Percentiles rank a stretch among this genome's conserved stretches.
These are phyloP conservation scores for Nomada ruficornis DNA, from an alignment of 2,888 invertebrate species.

Conservation along the genomic window DNA sequence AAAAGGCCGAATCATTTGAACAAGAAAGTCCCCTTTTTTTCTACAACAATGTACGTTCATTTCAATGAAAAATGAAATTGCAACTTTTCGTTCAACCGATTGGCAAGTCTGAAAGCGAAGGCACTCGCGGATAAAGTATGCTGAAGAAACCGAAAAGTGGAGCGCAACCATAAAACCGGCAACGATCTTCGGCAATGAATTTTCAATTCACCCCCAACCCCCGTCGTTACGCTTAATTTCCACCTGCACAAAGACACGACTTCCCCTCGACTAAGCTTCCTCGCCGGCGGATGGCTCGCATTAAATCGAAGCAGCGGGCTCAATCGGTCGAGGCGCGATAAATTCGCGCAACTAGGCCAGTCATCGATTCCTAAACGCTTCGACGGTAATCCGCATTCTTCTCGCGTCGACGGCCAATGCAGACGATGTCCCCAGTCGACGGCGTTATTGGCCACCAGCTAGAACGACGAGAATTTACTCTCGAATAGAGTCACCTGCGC, in stretches of 20 bases:
- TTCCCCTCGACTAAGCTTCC: conserved; percentile 3
- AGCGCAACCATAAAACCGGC: not conserved
- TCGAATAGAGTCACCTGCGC: conserved; percentile 70
- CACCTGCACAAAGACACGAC: conserved; percentile 2
- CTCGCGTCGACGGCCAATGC: conserved; percentile 17
- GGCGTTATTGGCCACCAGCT: conserved; percentile 37
- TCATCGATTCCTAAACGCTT: conserved; percentile 34
- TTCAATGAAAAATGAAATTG: no score
- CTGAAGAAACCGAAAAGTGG: not conserved
- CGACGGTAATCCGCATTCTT: conserved; percentile 23
- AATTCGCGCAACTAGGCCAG: conserved; percentile 13
- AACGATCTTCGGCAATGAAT: not conserved
- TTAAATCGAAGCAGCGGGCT: not conserved
- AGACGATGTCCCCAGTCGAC: not conserved
- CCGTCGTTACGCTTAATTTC: conserved; percentile 11
- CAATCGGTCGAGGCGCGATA: conserved; percentile 9
- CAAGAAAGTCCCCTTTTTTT: no score
- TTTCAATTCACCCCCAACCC: not conserved
- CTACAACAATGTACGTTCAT: no score
- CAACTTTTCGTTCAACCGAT: no score
- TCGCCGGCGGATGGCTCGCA: not conserved
- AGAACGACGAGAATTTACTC: conserved; percentile 70
- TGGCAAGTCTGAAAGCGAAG: no score
- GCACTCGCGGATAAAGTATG: not conserved
- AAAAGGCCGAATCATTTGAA: no score